phyloP scores from a whole-genome alignment of 2,113 vertebrate genomes.

The Bufo gargarizans region DNA sequence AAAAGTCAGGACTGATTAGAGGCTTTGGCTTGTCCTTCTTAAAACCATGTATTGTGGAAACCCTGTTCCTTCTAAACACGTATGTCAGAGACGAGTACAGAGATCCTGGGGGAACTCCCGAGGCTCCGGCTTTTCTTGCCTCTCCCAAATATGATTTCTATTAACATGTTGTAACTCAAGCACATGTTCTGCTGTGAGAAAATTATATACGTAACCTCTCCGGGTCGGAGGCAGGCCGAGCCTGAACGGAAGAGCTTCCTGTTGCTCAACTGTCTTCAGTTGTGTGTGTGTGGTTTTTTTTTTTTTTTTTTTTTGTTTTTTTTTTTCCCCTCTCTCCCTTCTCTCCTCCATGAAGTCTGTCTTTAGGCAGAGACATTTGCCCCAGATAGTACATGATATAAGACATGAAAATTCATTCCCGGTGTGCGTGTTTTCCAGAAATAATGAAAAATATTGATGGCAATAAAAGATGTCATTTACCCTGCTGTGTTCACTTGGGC shows the following conservation, averaged over 20 bases:
- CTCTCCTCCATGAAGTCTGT: not conserved
- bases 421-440: not conserved
- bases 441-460: not conserved
- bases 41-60: not conserved
- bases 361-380: not conserved
- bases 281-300: no score
- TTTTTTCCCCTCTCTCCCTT: not conserved
- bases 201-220: not conserved
- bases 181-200: not conserved
- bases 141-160: not conserved
- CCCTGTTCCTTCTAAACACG: not conserved
- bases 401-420: not conserved
- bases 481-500: not conserved
- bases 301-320: not conserved
- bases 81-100: not conserved
- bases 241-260: constrained; percentile 3
- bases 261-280: not conserved
- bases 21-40: not conserved
- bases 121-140: not conserved
- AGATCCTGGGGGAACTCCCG: not conserved
- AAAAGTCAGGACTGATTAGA: not conserved
- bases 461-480: not conserved
- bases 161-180: not conserved
- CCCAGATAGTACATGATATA: not conserved
- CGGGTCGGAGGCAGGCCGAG: no score